Conservation (phyloP, 2,113 vertebrate genomes). For the Pongo abelii region DNA sequence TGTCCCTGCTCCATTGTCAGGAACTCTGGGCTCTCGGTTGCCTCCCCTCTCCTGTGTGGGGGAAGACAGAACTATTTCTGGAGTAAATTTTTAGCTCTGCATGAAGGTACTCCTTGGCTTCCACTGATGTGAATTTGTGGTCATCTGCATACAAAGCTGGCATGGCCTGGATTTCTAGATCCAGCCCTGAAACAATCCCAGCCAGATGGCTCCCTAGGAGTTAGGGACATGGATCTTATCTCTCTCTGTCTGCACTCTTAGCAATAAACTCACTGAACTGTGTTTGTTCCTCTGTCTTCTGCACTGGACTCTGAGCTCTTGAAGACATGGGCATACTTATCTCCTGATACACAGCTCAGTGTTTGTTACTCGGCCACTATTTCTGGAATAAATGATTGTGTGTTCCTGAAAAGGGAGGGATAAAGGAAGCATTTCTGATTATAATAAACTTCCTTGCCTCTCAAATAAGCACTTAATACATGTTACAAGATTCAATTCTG, state of each 20-base stretch:
- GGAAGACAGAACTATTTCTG: background rate
- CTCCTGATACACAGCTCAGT: background rate
- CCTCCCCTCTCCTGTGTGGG: background rate
- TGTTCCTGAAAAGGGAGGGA: background rate
- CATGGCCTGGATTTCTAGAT: background rate
- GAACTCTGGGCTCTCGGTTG: background rate
- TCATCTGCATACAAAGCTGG: background rate
- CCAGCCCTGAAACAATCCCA: background rate
- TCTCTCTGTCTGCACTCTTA: background rate
- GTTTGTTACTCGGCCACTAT: background rate
- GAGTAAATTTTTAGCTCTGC: background rate
- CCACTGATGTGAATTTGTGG: background rate
- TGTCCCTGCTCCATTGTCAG: background rate
- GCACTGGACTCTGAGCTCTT: background rate
- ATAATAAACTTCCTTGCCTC: background rate
- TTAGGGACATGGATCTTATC: background rate
- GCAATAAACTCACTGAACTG: background rate
- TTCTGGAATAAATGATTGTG: background rate
- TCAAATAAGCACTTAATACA: background rate
- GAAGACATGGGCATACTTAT: background rate
- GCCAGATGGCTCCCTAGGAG: background rate
- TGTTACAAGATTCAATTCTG: background rate
- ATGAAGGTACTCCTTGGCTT: background rate
- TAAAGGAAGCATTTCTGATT: slow-evolving; percentile 9
- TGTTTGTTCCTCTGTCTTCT: background rate